Base-by-base conservation (phyloP, 92 coral and sea anemone species). In the Zoanthus sansibaricus region DNA sequence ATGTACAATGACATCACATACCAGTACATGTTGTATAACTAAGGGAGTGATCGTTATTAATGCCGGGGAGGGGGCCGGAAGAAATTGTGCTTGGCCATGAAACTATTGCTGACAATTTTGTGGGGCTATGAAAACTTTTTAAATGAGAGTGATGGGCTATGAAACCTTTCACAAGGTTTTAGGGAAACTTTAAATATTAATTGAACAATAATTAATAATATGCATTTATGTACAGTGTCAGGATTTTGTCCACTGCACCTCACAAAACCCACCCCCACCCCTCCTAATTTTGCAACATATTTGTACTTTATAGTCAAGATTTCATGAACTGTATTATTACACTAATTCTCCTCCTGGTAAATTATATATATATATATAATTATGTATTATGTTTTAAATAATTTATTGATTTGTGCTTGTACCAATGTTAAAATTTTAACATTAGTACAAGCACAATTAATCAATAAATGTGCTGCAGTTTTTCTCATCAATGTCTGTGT, bases 61-160 rank as follows among this genome's bases (percentile, higher is more conserved):
- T n/a, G 71, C 71, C 31, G 71, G 71, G 71, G 71, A 66, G 21
- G 71, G 71, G 71, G 32, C 71, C n/a, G 62, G 61, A 71, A 71
- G 77, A 45, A 45, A 72, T 33, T 33, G 77, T 72, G 77, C 77
- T 72, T 33, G 77, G 77, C 77, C 77, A 72, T 72, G 77, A 72
- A 33, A 33, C 77, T 72, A 17, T 72, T 72, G 47, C 77, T 72
- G 77, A 72, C 45, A 72, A 72, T 37, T 72, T 72, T 72, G 56
- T 72, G 47, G 77, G 54, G 77, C 77, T 72, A 45, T 72, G 32
- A 21, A 67, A 67, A 67, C 72, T 67, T 67, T 67, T 18, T 18
- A 67, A 67, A 67, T 18, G 32, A 21, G 72, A 67, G 13, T 67
- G 72, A 31, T 67, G 25, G 72, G 25, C 72, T 31, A 67, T 67